These are phyloP conservation scores for Smutsia temminckii DNA, from an alignment of 2,797 vertebrate species.

Conservation along the genomic window DNA sequence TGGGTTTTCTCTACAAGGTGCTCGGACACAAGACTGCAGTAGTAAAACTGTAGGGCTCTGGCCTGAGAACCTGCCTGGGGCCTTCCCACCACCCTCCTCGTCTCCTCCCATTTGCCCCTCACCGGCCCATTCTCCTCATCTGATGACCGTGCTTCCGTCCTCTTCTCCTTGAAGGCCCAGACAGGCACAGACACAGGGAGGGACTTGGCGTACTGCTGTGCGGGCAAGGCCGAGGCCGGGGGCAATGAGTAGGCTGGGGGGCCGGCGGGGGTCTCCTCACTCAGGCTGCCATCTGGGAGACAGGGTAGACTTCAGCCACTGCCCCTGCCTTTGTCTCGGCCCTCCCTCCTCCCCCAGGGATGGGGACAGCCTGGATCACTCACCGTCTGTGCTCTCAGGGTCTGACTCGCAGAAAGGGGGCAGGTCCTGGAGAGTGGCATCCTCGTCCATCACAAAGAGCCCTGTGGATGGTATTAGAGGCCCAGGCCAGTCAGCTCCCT, in stretches of 20 bases:
- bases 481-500: fast-evolving
- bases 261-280: conserved; percentile 88
- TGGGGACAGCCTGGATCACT: conserved; percentile 44
- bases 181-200: conserved; percentile 93
- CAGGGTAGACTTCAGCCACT: background rate
- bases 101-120: background rate
- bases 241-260: conserved; percentile 45
- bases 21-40: fast-evolving
- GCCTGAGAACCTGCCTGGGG: conserved; percentile 45
- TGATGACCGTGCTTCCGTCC: conserved; percentile 77
- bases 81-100: conserved; percentile 62
- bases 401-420: conserved; percentile 95
- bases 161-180: conserved; percentile 90
- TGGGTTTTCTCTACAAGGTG: background rate
- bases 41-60: background rate
- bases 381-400: conserved; percentile 95
- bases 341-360: fast-evolving
- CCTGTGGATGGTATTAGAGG: conserved; percentile 79
- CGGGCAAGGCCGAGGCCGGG: conserved; percentile 58
- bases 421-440: conserved; percentile 92
- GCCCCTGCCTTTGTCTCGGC: background rate
- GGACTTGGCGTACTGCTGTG: conserved; percentile 91
- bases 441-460: conserved; percentile 95
- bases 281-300: conserved; percentile 86
- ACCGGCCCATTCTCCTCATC: conserved; percentile 83